Percentiles rank a stretch among this genome's conserved stretches.
phyloP scores from a whole-genome alignment of 2,888 invertebrate species.

The Scaptomyza flava region DNA sequence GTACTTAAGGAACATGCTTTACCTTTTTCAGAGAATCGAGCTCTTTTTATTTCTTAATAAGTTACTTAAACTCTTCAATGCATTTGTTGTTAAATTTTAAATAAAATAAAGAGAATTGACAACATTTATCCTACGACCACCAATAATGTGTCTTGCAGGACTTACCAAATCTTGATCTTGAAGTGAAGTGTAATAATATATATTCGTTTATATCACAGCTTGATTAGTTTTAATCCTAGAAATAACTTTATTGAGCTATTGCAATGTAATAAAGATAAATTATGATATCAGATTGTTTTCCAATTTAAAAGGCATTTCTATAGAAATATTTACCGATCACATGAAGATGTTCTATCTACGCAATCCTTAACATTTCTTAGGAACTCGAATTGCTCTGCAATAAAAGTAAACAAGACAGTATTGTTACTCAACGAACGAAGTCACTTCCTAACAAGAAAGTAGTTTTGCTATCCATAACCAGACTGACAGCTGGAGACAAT shows the following conservation, averaged over 20 bases:
- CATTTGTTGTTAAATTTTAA: too few relatives aligned
- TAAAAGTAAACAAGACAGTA: conserved; percentile 33
- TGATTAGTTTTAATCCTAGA: too few relatives aligned
- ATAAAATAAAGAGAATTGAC: neutral
- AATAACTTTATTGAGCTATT: neutral
- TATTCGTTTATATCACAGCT: too few relatives aligned
- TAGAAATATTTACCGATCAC: neutral
- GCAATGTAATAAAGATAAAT: neutral
- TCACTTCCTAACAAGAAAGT: conserved; percentile 71
- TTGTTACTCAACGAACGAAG: conserved; percentile 47
- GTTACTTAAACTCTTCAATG: neutral
- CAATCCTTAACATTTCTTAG: conserved; percentile 30
- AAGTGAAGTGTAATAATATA: too few relatives aligned
- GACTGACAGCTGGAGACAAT: conserved; percentile 64
- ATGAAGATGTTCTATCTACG: conserved; percentile 15
- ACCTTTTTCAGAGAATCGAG: neutral
- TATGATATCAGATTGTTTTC: neutral
- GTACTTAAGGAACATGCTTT: neutral
- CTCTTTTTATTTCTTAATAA: neutral
- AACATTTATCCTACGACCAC: neutral
- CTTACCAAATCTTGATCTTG: too few relatives aligned
- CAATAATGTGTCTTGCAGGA: neutral
- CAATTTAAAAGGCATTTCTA: too few relatives aligned
- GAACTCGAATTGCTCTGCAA: conserved; percentile 34
- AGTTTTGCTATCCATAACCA: conserved; percentile 71